These are phyloP conservation scores for Psix sp. DNA, from an alignment of 1,140 invertebrate species.

Conservation along the genomic window DNA sequence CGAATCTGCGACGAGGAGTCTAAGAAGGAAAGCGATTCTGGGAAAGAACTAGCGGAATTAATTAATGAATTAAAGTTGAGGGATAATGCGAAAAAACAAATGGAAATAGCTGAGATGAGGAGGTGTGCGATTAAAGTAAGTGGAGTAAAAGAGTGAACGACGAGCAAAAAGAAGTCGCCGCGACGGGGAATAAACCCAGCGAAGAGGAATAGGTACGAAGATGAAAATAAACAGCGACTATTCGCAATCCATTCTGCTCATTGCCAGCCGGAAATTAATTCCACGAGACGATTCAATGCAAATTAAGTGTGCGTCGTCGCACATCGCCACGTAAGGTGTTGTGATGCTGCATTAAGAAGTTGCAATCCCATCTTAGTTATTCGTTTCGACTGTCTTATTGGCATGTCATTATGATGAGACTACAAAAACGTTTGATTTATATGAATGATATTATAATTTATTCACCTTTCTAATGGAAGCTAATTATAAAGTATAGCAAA, in stretches of 20 bases:
- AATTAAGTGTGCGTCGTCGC: slow-evolving; percentile 46
- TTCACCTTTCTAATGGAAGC: too few relatives aligned
- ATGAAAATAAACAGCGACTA: slow-evolving; percentile 56
- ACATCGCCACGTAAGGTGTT: slow-evolving; percentile 24
- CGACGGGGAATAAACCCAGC: slow-evolving; percentile 16
- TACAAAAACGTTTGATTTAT: slow-evolving; percentile 5
- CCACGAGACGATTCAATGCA: slow-evolving; percentile 52
- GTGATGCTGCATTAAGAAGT: slow-evolving; percentile 16
- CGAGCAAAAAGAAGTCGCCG: slow-evolving; percentile 67
- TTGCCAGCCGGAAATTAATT: slow-evolving; percentile 56
- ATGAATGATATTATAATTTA: too few relatives aligned
- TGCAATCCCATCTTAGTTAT: slow-evolving; percentile 6
- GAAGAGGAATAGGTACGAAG: slow-evolving; percentile 49
- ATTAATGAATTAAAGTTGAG: slow-evolving; percentile 77
- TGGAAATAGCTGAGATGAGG: slow-evolving; percentile 67
- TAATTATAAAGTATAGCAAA: too few relatives aligned
- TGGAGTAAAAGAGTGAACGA: slow-evolving; percentile 73
- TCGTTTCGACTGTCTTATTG: slow-evolving; percentile 25
- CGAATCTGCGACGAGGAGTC: slow-evolving; percentile 39
- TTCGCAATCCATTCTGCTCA: slow-evolving; percentile 53
- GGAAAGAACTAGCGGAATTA: slow-evolving; percentile 73
- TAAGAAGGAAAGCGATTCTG: slow-evolving; percentile 43
- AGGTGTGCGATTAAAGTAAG: slow-evolving; percentile 75
- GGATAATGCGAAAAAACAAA: slow-evolving; percentile 76
- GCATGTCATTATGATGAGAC: slow-evolving; percentile 6